phyloP scores from a whole-genome alignment of 2,113 vertebrate species.

The Neotoma lepida region DNA sequence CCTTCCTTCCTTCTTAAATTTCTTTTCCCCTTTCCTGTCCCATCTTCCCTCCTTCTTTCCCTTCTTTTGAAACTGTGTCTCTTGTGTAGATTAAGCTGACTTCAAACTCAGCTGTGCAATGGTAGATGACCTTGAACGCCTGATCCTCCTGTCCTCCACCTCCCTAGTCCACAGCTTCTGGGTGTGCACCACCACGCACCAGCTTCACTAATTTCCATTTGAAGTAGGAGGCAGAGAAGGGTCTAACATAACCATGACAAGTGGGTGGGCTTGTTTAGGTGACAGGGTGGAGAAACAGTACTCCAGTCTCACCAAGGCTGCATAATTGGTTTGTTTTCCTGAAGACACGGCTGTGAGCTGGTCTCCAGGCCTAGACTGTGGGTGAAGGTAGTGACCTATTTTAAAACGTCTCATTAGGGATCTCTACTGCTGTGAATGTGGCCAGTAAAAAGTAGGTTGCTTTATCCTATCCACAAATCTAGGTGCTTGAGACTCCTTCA shows the following conservation, averaged over 20 bases:
- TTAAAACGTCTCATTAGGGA: slow-evolving; percentile 53
- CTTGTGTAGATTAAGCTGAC: not conserved
- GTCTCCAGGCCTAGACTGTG: not conserved
- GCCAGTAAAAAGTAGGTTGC: slow-evolving; percentile 41
- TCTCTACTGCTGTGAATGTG: not conserved
- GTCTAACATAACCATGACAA: accelerated
- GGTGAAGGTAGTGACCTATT: slow-evolving; percentile 42
- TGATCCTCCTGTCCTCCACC: not conserved
- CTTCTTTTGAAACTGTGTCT: not conserved
- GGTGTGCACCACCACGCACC: too few relatives aligned
- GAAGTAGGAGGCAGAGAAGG: not conserved
- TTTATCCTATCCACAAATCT: slow-evolving; percentile 15
- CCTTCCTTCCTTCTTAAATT: not conserved
- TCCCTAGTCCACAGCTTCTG: not conserved
- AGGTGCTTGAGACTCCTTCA: not conserved
- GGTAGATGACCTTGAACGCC: not conserved
- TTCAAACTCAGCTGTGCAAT: not conserved
- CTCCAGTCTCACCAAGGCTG: not conserved
- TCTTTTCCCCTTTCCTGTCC: too few relatives aligned
- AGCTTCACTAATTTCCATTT: not conserved
- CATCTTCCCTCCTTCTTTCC: not conserved
- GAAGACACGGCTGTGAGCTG: not conserved
- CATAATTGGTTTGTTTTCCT: not conserved
- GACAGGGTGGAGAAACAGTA: not conserved
- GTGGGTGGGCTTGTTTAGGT: not conserved